These are phyloP conservation scores for Clarias laeviceps DNA, from an alignment of 2,797 vertebrate genomes.

Conservation along the genomic window DNA sequence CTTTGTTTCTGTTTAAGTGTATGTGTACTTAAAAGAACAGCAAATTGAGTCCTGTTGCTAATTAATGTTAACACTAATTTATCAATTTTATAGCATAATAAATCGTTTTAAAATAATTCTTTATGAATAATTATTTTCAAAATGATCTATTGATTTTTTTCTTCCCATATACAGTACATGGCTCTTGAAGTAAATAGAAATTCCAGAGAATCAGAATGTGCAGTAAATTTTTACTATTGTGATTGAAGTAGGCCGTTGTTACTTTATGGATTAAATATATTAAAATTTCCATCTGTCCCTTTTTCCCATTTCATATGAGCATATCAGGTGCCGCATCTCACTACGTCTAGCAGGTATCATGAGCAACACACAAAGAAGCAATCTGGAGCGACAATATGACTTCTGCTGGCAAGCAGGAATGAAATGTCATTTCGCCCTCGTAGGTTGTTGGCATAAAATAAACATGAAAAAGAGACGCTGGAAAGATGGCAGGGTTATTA, in stretches of 20 bases:
- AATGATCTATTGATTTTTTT: too few species aligned
- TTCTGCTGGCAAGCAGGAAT: constrained; percentile 37
- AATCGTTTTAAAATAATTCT: neutral
- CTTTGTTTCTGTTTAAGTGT: neutral
- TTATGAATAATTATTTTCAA: neutral
- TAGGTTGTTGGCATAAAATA: constrained; percentile 51
- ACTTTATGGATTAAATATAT: neutral
- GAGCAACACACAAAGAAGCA: constrained; percentile 26
- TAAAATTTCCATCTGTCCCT: neutral
- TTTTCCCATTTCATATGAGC: neutral
- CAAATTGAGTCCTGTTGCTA: neutral
- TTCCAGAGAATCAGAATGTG: neutral
- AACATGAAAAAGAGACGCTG: constrained; percentile 62
- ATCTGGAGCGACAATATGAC: constrained; percentile 36
- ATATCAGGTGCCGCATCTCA: neutral
- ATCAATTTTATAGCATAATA: neutral
- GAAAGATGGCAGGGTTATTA: constrained; percentile 64
- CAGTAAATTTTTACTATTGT: neutral
- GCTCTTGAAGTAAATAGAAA: neutral
- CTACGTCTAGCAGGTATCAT: constrained; percentile 4
- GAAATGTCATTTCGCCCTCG: constrained; percentile 42
- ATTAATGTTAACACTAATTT: neutral
- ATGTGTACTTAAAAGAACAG: neutral
- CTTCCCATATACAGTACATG: neutral
- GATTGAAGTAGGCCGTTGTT: neutral